Conservation (phyloP, 92 coral and sea anemone species). For the Umimayanthus chanpuru region DNA sequence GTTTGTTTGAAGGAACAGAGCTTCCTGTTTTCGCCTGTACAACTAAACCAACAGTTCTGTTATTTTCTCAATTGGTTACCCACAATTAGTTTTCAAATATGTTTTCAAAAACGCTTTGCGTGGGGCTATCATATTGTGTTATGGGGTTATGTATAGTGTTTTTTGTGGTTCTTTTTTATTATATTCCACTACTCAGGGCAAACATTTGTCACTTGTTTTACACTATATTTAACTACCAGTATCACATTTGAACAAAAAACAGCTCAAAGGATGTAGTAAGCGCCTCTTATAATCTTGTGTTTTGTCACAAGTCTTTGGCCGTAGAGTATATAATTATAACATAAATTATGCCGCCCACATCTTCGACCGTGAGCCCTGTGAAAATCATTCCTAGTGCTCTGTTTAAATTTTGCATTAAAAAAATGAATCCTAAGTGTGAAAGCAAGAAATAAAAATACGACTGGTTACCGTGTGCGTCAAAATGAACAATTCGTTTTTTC, state of each 20-base stretch:
- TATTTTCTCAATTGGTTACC: constrained; percentile 9
- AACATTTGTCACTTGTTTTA: neutral
- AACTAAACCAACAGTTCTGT: neutral
- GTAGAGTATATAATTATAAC: too few species aligned
- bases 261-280: neutral
- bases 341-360: neutral
- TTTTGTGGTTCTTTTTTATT: neutral
- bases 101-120: neutral
- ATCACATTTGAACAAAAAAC: neutral
- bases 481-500: neutral
- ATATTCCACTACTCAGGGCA: neutral
- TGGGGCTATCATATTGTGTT: neutral
- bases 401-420: neutral
- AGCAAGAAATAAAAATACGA: too few species aligned
- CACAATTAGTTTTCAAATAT: neutral
- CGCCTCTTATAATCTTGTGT: neutral
- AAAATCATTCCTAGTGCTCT: neutral
- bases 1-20: neutral
- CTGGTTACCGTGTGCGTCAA: too few species aligned
- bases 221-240: neutral
- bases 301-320: neutral
- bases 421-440: too few species aligned
- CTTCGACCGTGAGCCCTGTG: neutral
- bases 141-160: neutral
- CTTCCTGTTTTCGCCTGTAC: constrained; percentile 20